Conservation (phyloP, 2,888 invertebrate species). For the Callyntrura sp. region DNA sequence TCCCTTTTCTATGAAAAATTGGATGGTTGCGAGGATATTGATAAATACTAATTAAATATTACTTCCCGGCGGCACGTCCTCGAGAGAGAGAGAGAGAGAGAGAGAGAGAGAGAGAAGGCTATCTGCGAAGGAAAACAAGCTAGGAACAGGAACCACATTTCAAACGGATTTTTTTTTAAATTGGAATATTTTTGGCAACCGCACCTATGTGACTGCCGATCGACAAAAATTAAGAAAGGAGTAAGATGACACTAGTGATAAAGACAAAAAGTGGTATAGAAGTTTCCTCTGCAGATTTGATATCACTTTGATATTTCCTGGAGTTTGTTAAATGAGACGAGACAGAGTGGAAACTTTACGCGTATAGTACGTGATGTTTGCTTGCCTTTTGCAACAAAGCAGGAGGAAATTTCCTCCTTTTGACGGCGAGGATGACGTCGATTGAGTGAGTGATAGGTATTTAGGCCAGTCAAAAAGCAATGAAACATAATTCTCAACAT, state of each 20-base stretch:
- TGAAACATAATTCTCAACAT: conserved; percentile 1
- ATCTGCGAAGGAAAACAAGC: neutral
- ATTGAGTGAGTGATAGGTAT: conserved; percentile 24
- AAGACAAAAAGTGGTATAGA: neutral
- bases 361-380: neutral
- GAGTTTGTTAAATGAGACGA: neutral
- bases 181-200: conserved; percentile 8
- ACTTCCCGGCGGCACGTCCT: neutral
- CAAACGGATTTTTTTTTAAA: conserved; percentile 20
- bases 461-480: conserved; percentile 41
- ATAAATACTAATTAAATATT: neutral
- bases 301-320: neutral
- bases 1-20: neutral
- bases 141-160: neutral
- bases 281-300: neutral
- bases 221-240: neutral
- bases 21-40: neutral
- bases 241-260: neutral
- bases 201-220: neutral
- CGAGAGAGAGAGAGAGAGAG: too few relatives aligned
- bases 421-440: conserved; percentile 7
- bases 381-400: neutral
- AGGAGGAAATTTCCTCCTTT: conserved; percentile 35
- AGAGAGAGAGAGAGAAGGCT: too few relatives aligned
- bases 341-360: neutral